Evolutionary conservation across 2,113 vertebrate species (phyloP).

Genomic region (Pluvialis apricaria): DNA sequence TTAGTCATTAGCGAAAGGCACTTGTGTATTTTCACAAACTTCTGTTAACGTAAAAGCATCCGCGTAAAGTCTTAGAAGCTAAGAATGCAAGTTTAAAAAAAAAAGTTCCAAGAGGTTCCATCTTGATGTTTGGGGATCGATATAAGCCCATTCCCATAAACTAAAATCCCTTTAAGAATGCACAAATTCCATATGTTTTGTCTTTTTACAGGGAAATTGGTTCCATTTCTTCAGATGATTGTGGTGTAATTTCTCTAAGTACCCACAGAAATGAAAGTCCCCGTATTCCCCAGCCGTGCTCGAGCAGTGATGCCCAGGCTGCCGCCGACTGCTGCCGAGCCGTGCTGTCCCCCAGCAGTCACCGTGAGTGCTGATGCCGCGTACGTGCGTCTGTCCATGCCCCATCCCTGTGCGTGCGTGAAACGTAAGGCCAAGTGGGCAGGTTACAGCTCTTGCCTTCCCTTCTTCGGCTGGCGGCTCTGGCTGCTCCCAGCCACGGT

Average conservation of each 20-base stretch:
- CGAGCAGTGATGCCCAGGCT: background rate
- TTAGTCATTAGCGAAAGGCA: background rate
- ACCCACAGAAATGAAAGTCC: background rate
- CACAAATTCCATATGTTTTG: constrained; percentile 38
- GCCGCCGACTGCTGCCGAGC: background rate
- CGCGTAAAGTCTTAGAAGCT: background rate
- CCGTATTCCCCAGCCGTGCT: rapidly evolving
- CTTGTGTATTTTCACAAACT: constrained; percentile 37
- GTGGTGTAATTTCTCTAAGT: background rate
- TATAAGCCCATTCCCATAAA: constrained; percentile 29
- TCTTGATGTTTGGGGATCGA: constrained; percentile 33
- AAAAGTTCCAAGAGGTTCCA: background rate
- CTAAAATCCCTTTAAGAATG: background rate
- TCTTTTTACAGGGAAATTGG: constrained; percentile 24
- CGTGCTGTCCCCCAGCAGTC: background rate
- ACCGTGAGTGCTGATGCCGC: rapidly evolving
- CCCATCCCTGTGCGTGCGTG: background rate
- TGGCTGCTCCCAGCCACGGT: background rate
- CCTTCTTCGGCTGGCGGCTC: background rate
- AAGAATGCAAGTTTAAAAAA: background rate
- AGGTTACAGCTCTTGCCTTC: background rate
- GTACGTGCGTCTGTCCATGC: background rate
- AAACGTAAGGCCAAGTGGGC: background rate
- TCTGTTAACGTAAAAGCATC: constrained; percentile 8
- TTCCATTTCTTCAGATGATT: constrained; percentile 26